Conservation (phyloP, 2,797 vertebrate species). For the Hydrophis major region DNA sequence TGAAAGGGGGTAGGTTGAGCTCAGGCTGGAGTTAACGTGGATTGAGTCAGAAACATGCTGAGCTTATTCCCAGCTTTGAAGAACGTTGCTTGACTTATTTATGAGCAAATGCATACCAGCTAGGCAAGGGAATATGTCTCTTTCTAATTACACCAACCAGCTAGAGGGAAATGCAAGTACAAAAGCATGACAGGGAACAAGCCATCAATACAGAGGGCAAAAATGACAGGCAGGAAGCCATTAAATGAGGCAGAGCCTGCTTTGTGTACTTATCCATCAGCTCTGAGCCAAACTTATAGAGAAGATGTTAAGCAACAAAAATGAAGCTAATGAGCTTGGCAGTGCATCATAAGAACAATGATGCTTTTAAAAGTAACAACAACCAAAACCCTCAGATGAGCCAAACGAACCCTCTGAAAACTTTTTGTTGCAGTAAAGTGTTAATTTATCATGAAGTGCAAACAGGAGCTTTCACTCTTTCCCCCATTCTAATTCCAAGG, state of each 20-base stretch:
- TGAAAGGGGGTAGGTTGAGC: background rate
- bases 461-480: background rate
- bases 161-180: background rate
- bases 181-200: background rate
- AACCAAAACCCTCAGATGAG: background rate
- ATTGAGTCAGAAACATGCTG: background rate
- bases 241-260: background rate
- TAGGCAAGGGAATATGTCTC: background rate
- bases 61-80: background rate
- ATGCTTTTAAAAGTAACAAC: background rate
- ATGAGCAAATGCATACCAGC: background rate
- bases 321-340: background rate
- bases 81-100: background rate
- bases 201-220: background rate
- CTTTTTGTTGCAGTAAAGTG: background rate
- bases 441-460: background rate
- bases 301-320: background rate
- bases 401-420: background rate
- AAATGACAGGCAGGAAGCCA: background rate
- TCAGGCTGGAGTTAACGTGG: background rate
- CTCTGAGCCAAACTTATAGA: background rate
- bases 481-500: background rate
- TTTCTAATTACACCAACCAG: background rate
- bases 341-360: background rate
- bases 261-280: background rate